Base-by-base conservation (phyloP, 2,113 vertebrate species). In the Athene noctua region DNA sequence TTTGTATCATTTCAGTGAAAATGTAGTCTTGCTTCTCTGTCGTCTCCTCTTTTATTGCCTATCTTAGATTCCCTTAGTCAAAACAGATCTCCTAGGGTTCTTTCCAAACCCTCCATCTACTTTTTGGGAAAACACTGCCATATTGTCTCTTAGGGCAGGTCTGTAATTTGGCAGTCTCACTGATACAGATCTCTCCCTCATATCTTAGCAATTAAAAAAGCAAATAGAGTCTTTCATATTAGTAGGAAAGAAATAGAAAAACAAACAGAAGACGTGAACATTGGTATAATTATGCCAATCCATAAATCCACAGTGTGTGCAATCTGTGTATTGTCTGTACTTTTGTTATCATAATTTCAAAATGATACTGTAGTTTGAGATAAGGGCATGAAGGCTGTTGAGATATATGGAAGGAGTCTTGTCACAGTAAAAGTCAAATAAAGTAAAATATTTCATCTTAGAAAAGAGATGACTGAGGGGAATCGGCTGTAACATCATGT, bases 1-100 rank as follows among this genome's bases (percentile, higher is more conserved):
- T 87, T 96, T 96, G 77, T 94, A 9, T 61, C 61, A 9, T 61
- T 57, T 95, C 80, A 90, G 25, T 89, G 84, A 79, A 92, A 94
- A 78, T 54, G 11, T 61, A 89, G 89, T 84, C 70, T 92, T 81
- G 20, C 47, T 95, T 87, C 26, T 92, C 61, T 92, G 30, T 75
- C 40, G 21, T 82, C 61, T 89, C 55, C 59, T 93, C 34, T 18
- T 80, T 87, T 79, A 75, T 82, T 91, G 81, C 57, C 29, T 82
- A 32, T 9, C 12, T 96, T 62, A 87, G 38, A 71, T 11, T 79
- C 18, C 30, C 5, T 36, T 52, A 52, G 49, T 71, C 73, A 79
- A 92, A 96, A 91, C 65, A 92, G 61, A 63, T 89, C 59, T 78
- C 42, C 42, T 57, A 29, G 57, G 74, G 20, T 81, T 74, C 47